Evolutionary conservation across 2,797 vertebrate genomes (phyloP).

Genomic region (Tokudaia tokunoshimensis): DNA sequence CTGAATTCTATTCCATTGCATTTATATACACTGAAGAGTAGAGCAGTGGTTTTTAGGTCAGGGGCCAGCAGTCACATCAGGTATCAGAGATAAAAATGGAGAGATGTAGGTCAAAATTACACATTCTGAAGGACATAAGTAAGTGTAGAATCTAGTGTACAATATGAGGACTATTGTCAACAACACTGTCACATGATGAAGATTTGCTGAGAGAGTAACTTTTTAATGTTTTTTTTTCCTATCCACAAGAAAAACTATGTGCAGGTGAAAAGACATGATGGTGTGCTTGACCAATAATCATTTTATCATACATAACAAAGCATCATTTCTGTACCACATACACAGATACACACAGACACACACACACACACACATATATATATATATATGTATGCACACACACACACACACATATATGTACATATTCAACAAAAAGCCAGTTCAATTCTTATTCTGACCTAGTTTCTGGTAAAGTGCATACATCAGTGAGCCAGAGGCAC

Average conservation of each 20-base stretch:
- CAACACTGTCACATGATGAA: neutral
- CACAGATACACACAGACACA: neutral
- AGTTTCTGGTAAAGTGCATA: neutral
- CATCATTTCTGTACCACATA: neutral
- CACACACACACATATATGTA: neutral
- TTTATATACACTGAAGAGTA: neutral
- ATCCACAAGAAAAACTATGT: neutral
- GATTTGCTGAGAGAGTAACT: neutral
- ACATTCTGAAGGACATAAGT: neutral
- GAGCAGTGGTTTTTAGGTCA: neutral
- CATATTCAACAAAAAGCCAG: neutral
- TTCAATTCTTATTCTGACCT: neutral
- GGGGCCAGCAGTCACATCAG: neutral
- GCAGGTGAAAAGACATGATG: neutral
- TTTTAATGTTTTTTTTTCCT: neutral
- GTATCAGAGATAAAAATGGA: neutral
- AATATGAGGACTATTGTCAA: neutral
- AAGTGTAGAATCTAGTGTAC: neutral
- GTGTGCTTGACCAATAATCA: neutral
- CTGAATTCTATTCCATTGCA: neutral
- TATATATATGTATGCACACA: neutral
- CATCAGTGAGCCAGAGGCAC: neutral
- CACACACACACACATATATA: neutral
- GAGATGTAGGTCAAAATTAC: neutral
- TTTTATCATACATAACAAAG: neutral